Percentiles rank a stretch among this genome's conserved stretches.
These are phyloP conservation scores for Tiliacea citrago DNA, from an alignment of 2,888 invertebrate genomes.

Conservation along the genomic window DNA sequence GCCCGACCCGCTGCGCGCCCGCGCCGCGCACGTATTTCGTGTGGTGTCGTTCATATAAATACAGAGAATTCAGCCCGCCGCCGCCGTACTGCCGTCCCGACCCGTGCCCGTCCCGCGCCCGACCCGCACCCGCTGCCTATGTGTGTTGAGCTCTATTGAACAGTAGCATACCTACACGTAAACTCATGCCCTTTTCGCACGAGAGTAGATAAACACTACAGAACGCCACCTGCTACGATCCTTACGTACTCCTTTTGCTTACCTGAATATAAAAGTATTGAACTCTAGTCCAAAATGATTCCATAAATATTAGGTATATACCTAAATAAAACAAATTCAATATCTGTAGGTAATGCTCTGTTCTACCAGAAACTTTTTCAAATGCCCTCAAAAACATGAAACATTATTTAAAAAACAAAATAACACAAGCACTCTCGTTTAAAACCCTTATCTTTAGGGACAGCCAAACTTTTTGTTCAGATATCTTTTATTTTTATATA, in stretches of 20 bases:
- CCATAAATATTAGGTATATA: neutral
- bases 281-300: neutral
- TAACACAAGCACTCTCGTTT: conserved; percentile 24
- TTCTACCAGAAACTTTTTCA: conserved; percentile 3
- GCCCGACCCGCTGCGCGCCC: no score
- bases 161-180: no score
- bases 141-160: no score
- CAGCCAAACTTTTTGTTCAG: conserved; percentile 38
- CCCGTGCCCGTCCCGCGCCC: no score
- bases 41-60: no score
- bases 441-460: conserved; percentile 31
- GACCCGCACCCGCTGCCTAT: no score
- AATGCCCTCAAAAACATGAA: conserved; percentile 23
- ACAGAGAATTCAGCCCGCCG: no score
- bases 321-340: neutral
- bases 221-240: no score
- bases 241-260: no score
- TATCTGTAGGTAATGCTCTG: neutral
- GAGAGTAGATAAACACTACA: neutral
- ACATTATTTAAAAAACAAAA: conserved; percentile 39
- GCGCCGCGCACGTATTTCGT: no score
- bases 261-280: neutral
- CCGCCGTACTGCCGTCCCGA: no score
- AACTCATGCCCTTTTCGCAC: no score
- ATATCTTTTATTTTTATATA: conserved; percentile 43